phyloP scores from a whole-genome alignment of 1,140 invertebrate genomes.

The Papilio polyxenes region DNA sequence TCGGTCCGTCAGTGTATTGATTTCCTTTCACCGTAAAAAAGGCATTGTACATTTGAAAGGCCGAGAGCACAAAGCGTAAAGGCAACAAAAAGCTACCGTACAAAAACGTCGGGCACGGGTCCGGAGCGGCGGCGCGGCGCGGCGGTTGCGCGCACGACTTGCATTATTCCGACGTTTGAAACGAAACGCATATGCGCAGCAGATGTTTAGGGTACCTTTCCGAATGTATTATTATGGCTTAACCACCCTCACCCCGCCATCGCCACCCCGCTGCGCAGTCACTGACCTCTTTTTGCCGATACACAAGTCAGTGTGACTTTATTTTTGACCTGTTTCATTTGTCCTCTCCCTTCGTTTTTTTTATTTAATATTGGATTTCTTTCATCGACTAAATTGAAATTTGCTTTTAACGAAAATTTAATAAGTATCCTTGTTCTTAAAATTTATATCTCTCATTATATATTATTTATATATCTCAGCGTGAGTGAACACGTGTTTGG shows the following conservation, averaged over 20 bases:
- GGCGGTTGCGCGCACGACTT: constrained; percentile 68
- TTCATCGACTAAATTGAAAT: constrained; percentile 34
- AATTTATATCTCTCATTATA: constrained; percentile 48
- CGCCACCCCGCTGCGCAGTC: constrained; percentile 71
- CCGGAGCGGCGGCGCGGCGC: constrained; percentile 46
- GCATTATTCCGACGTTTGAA: constrained; percentile 73
- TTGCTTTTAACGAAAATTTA: constrained; percentile 39
- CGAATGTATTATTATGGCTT: constrained; percentile 72
- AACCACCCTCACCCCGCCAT: constrained; percentile 53
- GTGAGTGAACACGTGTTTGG: constrained; percentile 65
- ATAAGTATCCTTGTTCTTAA: constrained; percentile 30
- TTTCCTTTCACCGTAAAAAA: constrained; percentile 67
- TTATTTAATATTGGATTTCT: constrained; percentile 32
- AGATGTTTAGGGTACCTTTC: constrained; percentile 76
- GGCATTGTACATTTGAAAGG: constrained; percentile 70
- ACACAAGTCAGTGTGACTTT: constrained; percentile 58
- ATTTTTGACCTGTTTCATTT: constrained; percentile 72
- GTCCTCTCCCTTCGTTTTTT: constrained; percentile 41
- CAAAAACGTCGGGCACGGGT: constrained; percentile 60
- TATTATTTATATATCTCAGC: constrained; percentile 51
- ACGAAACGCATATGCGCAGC: constrained; percentile 73
- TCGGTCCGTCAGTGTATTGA: constrained; percentile 63
- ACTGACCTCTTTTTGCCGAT: constrained; percentile 72
- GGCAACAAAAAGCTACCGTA: constrained; percentile 71
- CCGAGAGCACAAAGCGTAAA: constrained; percentile 69